Conservation (phyloP, 1,140 invertebrate species). For the Neodiprion pinetum region DNA sequence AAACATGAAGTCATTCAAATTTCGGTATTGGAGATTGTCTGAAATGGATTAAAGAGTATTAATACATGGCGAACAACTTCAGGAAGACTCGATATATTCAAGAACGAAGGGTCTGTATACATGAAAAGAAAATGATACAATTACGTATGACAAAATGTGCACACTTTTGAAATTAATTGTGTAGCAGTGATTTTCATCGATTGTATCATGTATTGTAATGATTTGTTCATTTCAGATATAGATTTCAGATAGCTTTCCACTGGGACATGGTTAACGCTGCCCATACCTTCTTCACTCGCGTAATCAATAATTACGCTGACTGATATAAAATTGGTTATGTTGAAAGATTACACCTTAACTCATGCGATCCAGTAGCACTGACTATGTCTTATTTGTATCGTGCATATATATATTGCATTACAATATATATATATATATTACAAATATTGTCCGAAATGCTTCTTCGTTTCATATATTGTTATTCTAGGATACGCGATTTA, state of each 20-base stretch:
- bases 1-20: neutral
- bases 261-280: conserved; percentile 56
- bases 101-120: neutral
- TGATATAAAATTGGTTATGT: conserved; percentile 43
- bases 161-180: conserved; percentile 9
- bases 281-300: conserved; percentile 38
- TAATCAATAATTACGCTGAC: conserved; percentile 46
- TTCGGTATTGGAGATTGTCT: neutral
- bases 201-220: conserved; percentile 49
- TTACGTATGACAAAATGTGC: neutral
- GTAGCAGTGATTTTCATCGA: conserved; percentile 1
- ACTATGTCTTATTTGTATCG: conserved; percentile 42
- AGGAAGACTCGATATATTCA: neutral
- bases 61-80: conserved; percentile 1
- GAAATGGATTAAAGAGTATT: neutral
- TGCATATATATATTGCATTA: conserved; percentile 39
- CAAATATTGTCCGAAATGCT: conserved; percentile 14
- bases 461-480: conserved; percentile 9
- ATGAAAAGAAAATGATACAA: neutral
- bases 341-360: conserved; percentile 34
- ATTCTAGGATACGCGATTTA: conserved; percentile 20
- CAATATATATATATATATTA: conserved; percentile 8
- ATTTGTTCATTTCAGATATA: conserved; percentile 60
- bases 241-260: conserved; percentile 62
- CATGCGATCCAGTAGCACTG: conserved; percentile 34